Base-by-base conservation (phyloP, 1,140 invertebrate genomes). In the Philopotamus ludificatus region DNA sequence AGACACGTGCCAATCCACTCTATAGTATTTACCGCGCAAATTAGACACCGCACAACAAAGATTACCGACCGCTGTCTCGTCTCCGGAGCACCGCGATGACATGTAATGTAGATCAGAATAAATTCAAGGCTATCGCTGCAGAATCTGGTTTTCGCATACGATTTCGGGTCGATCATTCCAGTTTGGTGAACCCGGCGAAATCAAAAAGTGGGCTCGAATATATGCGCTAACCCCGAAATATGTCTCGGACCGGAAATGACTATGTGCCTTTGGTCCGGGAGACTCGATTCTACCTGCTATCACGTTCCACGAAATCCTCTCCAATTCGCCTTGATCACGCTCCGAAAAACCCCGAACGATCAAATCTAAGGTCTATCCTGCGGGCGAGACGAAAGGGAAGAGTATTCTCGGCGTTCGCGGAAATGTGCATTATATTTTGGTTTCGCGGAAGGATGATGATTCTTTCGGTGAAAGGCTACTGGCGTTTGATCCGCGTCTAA, bases 401-500 rank as follows among this genome's bases (percentile, higher is more conserved):
- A n/a, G n/a, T n/a, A n/a, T n/a, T n/a, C n/a, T n/a, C n/a, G n/a
- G n/a, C n/a, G n/a, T n/a, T n/a, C n/a, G n/a, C n/a, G n/a, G n/a
- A n/a, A n/a, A n/a, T n/a, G n/a, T n/a, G n/a, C n/a, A n/a, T n/a
- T n/a, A n/a, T n/a, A n/a, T n/a, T n/a, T n/a, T n/a, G n/a, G n/a
- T n/a, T n/a, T n/a, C n/a, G n/a, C n/a, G n/a, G n/a, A n/a, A n/a
- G n/a, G n/a, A n/a, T n/a, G n/a, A n/a, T n/a, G n/a, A n/a, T n/a
- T n/a, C n/a, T n/a, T n/a, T n/a, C n/a, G 34, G 54, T 23, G 54
- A 57, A 57, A 57, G 54, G 54, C 54, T 57, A 57, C 54, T 39
- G 54, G 54, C 12, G 28, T 34, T 34, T 12, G 28, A 34, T 34
- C 12, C 12, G 28, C 4, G 4, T 34, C 28, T 34, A 34, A 34